Conservation (phyloP, 1,140 invertebrate genomes). For the Galendromus occidentalis region DNA sequence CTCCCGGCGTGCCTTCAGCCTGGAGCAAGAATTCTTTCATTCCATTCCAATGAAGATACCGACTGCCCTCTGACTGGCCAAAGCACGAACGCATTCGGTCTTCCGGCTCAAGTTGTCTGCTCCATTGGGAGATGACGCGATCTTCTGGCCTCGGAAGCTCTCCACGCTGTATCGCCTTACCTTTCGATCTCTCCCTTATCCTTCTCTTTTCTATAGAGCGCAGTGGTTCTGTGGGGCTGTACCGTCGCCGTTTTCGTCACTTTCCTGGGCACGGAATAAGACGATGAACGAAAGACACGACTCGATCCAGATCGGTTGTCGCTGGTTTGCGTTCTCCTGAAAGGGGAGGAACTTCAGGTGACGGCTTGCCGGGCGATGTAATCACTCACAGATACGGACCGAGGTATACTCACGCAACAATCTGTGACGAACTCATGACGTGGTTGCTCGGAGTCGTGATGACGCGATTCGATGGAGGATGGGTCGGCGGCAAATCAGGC, state of each 20-base stretch:
- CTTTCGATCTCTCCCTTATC: conserved; percentile 6
- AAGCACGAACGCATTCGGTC: too few relatives aligned
- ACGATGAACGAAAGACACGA: not conserved
- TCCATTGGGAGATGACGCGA: too few relatives aligned
- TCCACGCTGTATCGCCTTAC: not conserved
- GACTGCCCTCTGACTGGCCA: too few relatives aligned
- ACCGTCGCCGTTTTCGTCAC: not conserved
- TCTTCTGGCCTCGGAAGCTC: too few relatives aligned
- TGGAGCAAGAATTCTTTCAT: not conserved
- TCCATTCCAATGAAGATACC: too few relatives aligned
- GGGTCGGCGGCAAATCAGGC: conserved; percentile 5
- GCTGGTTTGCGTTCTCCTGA: not conserved
- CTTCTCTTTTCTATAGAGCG: not conserved
- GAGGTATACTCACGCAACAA: too few relatives aligned
- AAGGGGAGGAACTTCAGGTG: not conserved
- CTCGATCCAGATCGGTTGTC: not conserved
- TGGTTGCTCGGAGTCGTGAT: too few relatives aligned
- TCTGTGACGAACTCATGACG: too few relatives aligned
- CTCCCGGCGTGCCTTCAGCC: not conserved
- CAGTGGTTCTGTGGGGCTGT: not conserved
- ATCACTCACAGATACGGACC: not conserved
- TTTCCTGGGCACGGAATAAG: not conserved
- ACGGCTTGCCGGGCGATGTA: not conserved
- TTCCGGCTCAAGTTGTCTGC: too few relatives aligned
- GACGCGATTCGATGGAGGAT: not conserved